Base-by-base conservation (phyloP, 2,888 invertebrate genomes). In the Drosophila mayaguana region DNA sequence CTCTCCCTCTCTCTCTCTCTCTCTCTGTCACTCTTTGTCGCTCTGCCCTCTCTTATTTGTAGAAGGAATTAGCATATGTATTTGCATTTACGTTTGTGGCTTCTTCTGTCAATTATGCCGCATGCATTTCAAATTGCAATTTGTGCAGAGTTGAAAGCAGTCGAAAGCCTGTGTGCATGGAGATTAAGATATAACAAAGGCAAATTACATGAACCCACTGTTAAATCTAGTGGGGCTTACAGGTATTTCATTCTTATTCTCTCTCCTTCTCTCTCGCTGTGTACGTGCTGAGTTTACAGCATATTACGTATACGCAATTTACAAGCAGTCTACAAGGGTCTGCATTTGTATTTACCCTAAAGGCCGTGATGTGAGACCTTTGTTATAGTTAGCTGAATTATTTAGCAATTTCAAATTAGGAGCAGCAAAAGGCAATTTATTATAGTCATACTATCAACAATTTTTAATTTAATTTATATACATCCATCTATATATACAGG, bases 101-200 rank as follows among this genome's bases (percentile, higher is more conserved):
- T 67, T 55, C 65, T 56, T 53, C 63, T 59, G 63, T 66, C 68
- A 77, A 72, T 65, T 70, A 74, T 74, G 65, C 53, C 38, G 50
- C 50, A 38, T 36, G 48, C 63, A 66, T 66, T 65, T 56, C 54
- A 71, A 70, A 63, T 63, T 80, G 63, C 75, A 63, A 70, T 71
- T 80, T 61, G 63, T 69, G 36, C 66, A 48, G 8, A 38, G 22
- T 25, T 3, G 12, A 36, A 32, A 45, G n/a, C 51, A 32, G 34
- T 28, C 28, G 34, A 18, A 61, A 46, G 42, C 59, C 42, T 51
- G 42, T 65, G 53, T 20, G 62, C 57, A 77, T 32, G 63, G 56
- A 48, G 82, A 85, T 85, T 80, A 74, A 56, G 72, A 71, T 54
- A 81, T 66, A 65, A 68, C 70, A 88, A 80, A 71, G 64, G 80